Percentiles rank a stretch among this genome's conserved stretches.
phyloP scores from a whole-genome alignment of 2,888 invertebrate species.

The Tholera decimalis region DNA sequence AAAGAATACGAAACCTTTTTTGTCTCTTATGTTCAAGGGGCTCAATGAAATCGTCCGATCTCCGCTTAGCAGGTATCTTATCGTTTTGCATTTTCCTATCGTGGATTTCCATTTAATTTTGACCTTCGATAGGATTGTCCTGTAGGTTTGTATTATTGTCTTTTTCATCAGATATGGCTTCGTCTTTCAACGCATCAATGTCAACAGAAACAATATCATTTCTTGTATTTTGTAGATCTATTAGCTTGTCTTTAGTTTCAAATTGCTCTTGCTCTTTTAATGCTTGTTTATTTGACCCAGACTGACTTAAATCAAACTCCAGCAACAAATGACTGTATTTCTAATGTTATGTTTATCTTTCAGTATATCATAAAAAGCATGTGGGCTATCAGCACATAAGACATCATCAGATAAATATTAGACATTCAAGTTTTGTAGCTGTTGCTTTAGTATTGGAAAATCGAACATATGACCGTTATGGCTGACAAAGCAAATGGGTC shows the following conservation, averaged over 20 bases:
- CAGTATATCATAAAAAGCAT: slow-evolving; percentile 16
- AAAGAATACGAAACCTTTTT: not conserved
- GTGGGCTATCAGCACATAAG: slow-evolving; percentile 5
- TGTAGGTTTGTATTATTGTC: no score
- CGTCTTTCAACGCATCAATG: no score
- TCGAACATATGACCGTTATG: slow-evolving; percentile 11
- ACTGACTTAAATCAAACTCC: not conserved
- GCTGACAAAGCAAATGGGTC: slow-evolving; percentile 15
- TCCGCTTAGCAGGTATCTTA: not conserved
- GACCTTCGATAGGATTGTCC: not conserved
- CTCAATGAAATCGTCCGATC: not conserved
- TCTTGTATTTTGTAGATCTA: no score
- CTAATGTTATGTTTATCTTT: not conserved
- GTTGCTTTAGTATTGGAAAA: slow-evolving; percentile 12
- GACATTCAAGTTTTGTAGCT: not conserved
- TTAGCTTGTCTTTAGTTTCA: not conserved
- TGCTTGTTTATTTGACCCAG: not conserved
- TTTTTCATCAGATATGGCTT: no score
- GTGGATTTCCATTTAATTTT: no score
- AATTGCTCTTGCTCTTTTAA: not conserved
- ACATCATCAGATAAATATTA: slow-evolving; percentile 9
- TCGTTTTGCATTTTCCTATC: slow-evolving; percentile 7
- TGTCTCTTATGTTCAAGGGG: not conserved
- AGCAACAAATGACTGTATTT: not conserved
- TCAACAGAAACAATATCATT: not conserved